These are phyloP conservation scores for Uloborus diversus DNA, from an alignment of 1,140 invertebrate genomes.

Conservation along the genomic window DNA sequence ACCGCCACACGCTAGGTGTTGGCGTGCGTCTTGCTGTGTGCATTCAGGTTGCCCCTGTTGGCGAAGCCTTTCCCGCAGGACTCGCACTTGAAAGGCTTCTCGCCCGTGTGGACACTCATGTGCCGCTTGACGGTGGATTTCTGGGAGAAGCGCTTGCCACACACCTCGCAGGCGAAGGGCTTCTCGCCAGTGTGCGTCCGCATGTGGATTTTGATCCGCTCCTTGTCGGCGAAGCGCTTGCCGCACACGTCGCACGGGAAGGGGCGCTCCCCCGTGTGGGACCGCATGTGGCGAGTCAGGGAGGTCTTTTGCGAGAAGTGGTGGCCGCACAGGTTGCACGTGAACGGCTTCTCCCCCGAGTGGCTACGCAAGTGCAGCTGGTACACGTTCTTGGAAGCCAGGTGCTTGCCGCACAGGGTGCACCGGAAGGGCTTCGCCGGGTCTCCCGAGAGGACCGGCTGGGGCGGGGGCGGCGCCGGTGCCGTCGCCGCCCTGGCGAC, in stretches of 20 bases:
- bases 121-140: constrained; percentile 94
- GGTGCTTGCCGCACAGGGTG: constrained; percentile 59
- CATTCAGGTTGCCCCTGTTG: constrained; percentile 97
- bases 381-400: constrained; percentile 61
- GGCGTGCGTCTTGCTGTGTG: constrained; percentile 95
- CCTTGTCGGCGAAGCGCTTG: constrained; percentile 61
- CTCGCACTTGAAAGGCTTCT: constrained; percentile 90
- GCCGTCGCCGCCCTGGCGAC: neutral
- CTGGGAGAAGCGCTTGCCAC: constrained; percentile 73
- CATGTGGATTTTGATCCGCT: constrained; percentile 71
- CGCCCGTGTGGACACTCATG: constrained; percentile 93
- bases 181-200: constrained; percentile 85
- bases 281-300: constrained; percentile 76
- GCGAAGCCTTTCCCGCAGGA: constrained; percentile 92
- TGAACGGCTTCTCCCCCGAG: constrained; percentile 79
- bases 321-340: constrained; percentile 95
- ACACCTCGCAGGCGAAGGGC: constrained; percentile 69
- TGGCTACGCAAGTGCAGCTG: constrained; percentile 72
- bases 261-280: constrained; percentile 71
- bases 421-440: constrained; percentile 60
- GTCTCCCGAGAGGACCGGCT: constrained; percentile 59
- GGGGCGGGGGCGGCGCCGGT: neutral
- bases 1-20: constrained; percentile 50
- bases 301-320: constrained; percentile 77
- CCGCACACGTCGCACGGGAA: constrained; percentile 60